Base-by-base conservation (phyloP, 1,140 invertebrate species). In the Rhagoletis zephyria region DNA sequence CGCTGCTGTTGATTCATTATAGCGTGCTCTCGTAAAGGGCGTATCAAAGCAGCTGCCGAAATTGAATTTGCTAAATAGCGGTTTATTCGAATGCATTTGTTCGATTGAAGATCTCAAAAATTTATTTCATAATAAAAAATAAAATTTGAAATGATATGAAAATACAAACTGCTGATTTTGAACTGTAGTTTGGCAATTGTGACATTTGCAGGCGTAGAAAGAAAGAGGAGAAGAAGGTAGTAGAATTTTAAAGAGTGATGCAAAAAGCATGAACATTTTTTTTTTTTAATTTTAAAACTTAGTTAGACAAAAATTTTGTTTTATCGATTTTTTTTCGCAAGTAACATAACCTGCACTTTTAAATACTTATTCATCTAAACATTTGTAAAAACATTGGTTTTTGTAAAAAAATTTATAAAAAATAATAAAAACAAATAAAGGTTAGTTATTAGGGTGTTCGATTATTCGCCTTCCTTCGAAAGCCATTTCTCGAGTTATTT, bases 121-220 rank as follows among this genome's bases (percentile, higher is more conserved):
- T 19, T 16, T 77, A 56, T 51, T 9, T 56, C 48, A 81, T 56
- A 16, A 30, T 81, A 81, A 56, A 81, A 81, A 81, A 81, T 81
- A 81, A 56, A 81, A 56, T 51, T 16, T 45, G 56, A 81, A 19
- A 51, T 81, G 19, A 48, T 74, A 16, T 74, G 12, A 1, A 74
- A 81, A 81, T 81, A 56, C 45, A 59, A 81, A 81, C 48, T 81
- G 1, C 16, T 59, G 74, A 81, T 81, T 81, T 81, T 19, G 74
- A 81, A 81, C 9, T 81, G 16, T 59, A 30, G 9, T 19, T 16
- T 81, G 74, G 56, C 48, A 56, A 1, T n/a, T 81, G 48, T 81
- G 48, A 81, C 45, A 81, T 1, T 59, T 14, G n/a, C 9, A 59
- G 51, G 2, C 19, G 14, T 42, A 74, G 64, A 40, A 10, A 48